Conservation (phyloP, 2,113 vertebrate species). For the Cyphomyrus plagiostoma region DNA sequence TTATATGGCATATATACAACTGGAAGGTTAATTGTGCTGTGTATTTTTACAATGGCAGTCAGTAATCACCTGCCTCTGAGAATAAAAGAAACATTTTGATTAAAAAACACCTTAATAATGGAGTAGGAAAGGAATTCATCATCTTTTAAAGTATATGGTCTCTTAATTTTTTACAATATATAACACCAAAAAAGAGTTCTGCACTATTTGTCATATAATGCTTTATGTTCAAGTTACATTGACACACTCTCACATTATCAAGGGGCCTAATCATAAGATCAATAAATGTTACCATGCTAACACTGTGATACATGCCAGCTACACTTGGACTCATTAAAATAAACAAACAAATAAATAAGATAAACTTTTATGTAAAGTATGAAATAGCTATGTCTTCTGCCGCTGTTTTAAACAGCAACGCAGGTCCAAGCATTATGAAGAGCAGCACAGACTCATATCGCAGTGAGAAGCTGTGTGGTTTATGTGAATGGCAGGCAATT, state of each 20-base stretch:
- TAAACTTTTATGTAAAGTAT: not conserved
- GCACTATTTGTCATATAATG: not conserved
- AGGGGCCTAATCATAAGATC: not conserved
- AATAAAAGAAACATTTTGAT: slow-evolving; percentile 51
- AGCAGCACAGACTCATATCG: not conserved
- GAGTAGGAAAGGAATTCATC: slow-evolving; percentile 59
- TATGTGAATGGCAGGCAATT: slow-evolving; percentile 22
- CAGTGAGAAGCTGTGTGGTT: not conserved
- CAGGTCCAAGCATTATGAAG: not conserved
- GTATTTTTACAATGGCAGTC: slow-evolving; percentile 47
- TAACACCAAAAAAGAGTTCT: not conserved
- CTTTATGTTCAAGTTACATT: not conserved
- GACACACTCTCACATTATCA: not conserved
- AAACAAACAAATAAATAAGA: not conserved
- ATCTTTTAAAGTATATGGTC: slow-evolving; percentile 58
- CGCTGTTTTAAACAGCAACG: not conserved
- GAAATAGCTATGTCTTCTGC: not conserved
- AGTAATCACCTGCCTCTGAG: slow-evolving; percentile 36
- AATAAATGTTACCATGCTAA: not conserved
- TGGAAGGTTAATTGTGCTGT: slow-evolving; percentile 64
- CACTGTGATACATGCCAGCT: not conserved
- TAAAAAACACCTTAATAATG: slow-evolving; percentile 8
- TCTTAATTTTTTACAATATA: not conserved
- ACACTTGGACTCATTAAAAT: not conserved
- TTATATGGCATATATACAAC: slow-evolving; percentile 52